A percentile compares a stretch with the other conserved stretches of the same genome.
phyloP scores from a whole-genome alignment of 2,113 vertebrate species.

The Thunnus thynnus region DNA sequence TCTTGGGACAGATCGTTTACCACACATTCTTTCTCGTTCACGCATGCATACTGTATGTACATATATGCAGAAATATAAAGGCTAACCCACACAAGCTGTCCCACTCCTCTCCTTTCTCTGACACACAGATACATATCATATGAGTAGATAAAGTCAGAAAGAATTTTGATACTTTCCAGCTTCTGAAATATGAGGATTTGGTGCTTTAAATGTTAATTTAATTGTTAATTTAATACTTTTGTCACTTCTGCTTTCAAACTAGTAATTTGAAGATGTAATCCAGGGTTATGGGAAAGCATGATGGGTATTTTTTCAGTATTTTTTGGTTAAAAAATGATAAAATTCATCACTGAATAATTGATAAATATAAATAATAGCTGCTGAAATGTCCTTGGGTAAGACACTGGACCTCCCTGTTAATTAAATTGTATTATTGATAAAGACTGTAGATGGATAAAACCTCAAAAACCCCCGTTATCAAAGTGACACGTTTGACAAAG shows the following conservation, averaged over 20 bases:
- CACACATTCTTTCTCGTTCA: slow-evolving; percentile 3
- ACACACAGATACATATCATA: background rate
- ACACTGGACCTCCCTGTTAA: background rate
- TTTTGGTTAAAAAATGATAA: too few species aligned
- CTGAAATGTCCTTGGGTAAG: background rate
- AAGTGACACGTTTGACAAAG: slow-evolving; percentile 31
- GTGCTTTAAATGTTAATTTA: too few species aligned
- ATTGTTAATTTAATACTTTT: too few species aligned
- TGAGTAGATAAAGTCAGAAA: background rate
- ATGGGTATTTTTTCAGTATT: background rate
- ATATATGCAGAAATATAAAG: background rate
- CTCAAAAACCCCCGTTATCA: background rate
- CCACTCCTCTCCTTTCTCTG: background rate
- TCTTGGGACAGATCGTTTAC: slow-evolving; percentile 52
- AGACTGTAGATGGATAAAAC: background rate
- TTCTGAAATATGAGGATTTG: too few species aligned
- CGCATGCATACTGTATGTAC: background rate
- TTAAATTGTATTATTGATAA: background rate
- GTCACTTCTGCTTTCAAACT: too few species aligned
- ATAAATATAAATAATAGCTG: background rate
- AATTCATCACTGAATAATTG: background rate
- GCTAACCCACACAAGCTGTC: too few species aligned
- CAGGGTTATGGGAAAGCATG: too few species aligned
- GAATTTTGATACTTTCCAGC: too few species aligned
- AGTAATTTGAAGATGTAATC: background rate